A percentile compares a stretch with the other conserved stretches of the same genome.
phyloP scores from a whole-genome alignment of 2,113 vertebrate species.

The Triplophysa tibetana region DNA sequence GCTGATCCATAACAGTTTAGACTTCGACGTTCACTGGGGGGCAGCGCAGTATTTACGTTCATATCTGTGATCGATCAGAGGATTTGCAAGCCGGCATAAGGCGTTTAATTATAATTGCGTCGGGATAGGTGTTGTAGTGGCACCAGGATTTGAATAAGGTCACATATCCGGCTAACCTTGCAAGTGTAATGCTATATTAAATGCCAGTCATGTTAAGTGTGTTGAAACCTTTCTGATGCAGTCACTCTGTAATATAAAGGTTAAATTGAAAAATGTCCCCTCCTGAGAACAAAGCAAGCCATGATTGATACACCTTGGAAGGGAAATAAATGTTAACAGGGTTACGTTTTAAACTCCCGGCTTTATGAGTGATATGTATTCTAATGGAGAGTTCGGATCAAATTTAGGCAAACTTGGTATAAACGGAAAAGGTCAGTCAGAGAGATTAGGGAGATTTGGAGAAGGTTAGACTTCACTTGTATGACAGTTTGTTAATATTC shows the following conservation, averaged over 20 bases:
- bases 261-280: conserved; percentile 95
- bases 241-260: conserved; percentile 81
- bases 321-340: conserved; percentile 80
- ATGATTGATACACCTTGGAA: conserved; percentile 92
- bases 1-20: conserved; percentile 90
- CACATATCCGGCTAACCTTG: conserved; percentile 87
- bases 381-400: conserved; percentile 67
- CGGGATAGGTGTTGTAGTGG: conserved; percentile 70
- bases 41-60: conserved; percentile 86
- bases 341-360: conserved; percentile 58
- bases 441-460: conserved; percentile 61
- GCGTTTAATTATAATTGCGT: conserved; percentile 95
- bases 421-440: conserved; percentile 72
- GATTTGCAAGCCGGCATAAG: conserved; percentile 96
- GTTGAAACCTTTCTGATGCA: conserved; percentile 81
- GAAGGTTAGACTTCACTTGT: conserved; percentile 45
- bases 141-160: conserved; percentile 96
- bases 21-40: conserved; percentile 87
- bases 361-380: conserved; percentile 62
- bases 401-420: conserved; percentile 69
- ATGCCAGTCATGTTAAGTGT: conserved; percentile 96
- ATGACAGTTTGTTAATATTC: conserved; percentile 54
- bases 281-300: conserved; percentile 69
- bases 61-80: conserved; percentile 92
- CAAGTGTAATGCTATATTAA: conserved; percentile 94